Conservation (phyloP, 92 coral and sea anemone species). For the Metridium senile region DNA sequence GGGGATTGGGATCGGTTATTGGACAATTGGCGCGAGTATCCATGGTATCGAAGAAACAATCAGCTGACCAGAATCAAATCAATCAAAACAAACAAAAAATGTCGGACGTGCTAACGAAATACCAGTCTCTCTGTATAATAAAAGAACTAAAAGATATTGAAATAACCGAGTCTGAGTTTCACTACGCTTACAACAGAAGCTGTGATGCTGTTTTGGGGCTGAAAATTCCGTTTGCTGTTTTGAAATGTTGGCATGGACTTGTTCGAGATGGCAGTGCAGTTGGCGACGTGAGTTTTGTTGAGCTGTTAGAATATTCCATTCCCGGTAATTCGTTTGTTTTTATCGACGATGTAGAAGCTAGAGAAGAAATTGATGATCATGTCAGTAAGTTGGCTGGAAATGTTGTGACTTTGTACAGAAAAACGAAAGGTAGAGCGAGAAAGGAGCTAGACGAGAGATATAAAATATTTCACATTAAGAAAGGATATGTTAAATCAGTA, state of each 20-base stretch:
- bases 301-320: conserved; percentile 40
- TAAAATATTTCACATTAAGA: conserved; percentile 48
- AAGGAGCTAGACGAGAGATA: conserved; percentile 36
- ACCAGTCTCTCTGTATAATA: background rate
- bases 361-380: conserved; percentile 42
- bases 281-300: conserved; percentile 25
- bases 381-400: conserved; percentile 43
- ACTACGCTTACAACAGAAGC: conserved; percentile 41
- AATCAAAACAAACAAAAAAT: background rate
- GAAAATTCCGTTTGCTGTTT: conserved; percentile 51
- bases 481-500: conserved; percentile 47
- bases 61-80: background rate
- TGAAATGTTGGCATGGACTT: conserved; percentile 42
- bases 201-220: conserved; percentile 38
- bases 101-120: conserved; percentile 44
- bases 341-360: conserved; percentile 32
- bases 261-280: conserved; percentile 20
- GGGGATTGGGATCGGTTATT: conserved; percentile 5
- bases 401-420: conserved; percentile 30
- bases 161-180: conserved; percentile 43
- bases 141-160: conserved; percentile 25
- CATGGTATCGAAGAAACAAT: conserved; percentile 9
- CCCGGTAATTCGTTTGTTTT: conserved; percentile 40
- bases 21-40: conserved; percentile 12
- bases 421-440: conserved; percentile 51